Conservation (phyloP, 1,140 invertebrate species). For the Atopsyche davidsoni region DNA sequence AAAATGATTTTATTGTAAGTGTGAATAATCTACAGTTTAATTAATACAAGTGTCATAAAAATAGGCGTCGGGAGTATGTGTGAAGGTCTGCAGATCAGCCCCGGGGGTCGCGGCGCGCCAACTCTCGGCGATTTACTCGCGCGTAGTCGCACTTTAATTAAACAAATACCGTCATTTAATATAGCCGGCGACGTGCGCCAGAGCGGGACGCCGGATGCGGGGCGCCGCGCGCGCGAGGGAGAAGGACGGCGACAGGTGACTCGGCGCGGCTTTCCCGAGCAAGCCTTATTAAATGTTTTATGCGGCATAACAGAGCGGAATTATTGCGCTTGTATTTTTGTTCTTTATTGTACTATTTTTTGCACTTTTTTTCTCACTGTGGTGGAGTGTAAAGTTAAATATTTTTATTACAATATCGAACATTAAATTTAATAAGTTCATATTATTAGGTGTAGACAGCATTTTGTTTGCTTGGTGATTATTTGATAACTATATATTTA, state of each 20-base stretch:
- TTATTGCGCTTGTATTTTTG: too few relatives aligned
- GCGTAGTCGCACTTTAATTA: conserved; percentile 23
- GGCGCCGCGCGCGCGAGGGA: not conserved
- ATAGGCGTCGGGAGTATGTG: not conserved
- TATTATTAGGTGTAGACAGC: too few relatives aligned
- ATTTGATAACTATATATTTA: too few relatives aligned
- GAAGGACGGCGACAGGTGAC: not conserved
- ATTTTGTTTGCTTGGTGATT: too few relatives aligned
- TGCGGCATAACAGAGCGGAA: too few relatives aligned
- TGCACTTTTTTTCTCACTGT: too few relatives aligned
- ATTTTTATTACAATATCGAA: too few relatives aligned
- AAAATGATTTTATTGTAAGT: not conserved
- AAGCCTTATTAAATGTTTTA: too few relatives aligned
- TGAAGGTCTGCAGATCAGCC: not conserved
- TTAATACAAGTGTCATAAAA: not conserved
- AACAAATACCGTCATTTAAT: conserved; percentile 29
- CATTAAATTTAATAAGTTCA: too few relatives aligned
- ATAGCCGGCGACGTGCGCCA: conserved; percentile 25
- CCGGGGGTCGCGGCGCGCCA: not conserved
- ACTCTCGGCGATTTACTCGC: not conserved
- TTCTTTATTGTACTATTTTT: too few relatives aligned
- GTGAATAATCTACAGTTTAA: not conserved
- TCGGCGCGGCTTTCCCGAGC: too few relatives aligned
- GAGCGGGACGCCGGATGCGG: conserved; percentile 5
- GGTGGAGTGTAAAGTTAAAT: too few relatives aligned